Evolutionary conservation across 2,888 invertebrate genomes (phyloP).

Genomic region (Esperia sulphurella): DNA sequence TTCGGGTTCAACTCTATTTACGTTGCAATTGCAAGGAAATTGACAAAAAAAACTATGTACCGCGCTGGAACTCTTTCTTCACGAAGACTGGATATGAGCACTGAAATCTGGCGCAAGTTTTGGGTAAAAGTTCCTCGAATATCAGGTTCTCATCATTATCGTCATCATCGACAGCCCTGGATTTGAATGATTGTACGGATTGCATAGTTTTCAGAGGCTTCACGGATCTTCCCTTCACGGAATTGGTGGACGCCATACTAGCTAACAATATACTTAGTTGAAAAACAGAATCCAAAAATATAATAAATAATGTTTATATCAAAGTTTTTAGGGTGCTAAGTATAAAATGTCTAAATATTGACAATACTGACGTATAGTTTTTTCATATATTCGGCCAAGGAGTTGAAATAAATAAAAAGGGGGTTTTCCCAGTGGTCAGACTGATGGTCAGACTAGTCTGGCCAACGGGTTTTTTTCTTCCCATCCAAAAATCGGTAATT

Average conservation of each 20-base stretch:
- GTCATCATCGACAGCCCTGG: background rate
- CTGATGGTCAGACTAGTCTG: too few relatives aligned
- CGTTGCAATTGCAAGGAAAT: background rate
- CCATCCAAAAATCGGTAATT: too few relatives aligned
- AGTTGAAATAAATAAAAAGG: too few relatives aligned
- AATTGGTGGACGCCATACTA: conserved; percentile 4
- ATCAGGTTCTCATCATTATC: background rate
- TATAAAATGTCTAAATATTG: too few relatives aligned
- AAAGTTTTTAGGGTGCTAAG: too few relatives aligned
- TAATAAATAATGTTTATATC: background rate
- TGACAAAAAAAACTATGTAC: conserved; percentile 12
- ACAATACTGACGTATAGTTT: too few relatives aligned
- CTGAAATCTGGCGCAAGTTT: conserved; percentile 24
- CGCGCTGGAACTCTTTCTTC: conserved; percentile 20
- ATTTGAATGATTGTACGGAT: too few relatives aligned
- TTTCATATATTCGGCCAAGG: too few relatives aligned
- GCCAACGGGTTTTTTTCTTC: too few relatives aligned
- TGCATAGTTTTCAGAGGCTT: conserved; percentile 15
- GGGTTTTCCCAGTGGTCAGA: too few relatives aligned
- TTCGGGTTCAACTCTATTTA: too few relatives aligned
- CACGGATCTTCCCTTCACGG: conserved; percentile 18
- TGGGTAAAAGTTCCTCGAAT: background rate
- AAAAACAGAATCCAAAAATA: conserved; percentile 5
- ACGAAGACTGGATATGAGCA: conserved; percentile 30
- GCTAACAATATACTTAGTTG: background rate